phyloP scores from a whole-genome alignment of 2,113 vertebrate genomes.

The Cettia cetti region DNA sequence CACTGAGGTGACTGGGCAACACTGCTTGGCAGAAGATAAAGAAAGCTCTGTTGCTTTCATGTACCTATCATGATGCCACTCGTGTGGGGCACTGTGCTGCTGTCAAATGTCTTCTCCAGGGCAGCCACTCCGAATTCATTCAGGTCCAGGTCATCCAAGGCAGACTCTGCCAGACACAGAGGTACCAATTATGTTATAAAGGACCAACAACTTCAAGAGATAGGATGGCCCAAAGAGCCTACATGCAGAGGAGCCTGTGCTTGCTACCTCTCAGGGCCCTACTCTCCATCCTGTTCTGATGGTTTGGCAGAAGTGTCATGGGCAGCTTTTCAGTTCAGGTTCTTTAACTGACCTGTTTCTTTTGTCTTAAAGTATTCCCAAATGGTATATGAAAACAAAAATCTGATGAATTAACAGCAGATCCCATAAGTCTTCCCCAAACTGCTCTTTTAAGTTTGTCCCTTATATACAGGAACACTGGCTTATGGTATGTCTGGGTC shows the following conservation, averaged over 20 bases:
- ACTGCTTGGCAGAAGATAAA: conserved; percentile 75
- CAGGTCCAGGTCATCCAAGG: conserved; percentile 93
- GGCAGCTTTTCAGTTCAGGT: conserved; percentile 31
- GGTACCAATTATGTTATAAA: conserved; percentile 67
- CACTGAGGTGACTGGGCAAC: conserved; percentile 67
- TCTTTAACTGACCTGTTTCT: neutral
- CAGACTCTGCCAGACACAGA: conserved; percentile 85
- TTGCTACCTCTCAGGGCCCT: conserved; percentile 39
- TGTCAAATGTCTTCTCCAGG: conserved; percentile 92
- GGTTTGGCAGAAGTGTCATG: conserved; percentile 35
- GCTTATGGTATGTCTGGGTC: neutral
- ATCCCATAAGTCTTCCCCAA: conserved; percentile 34
- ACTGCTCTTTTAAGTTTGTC: neutral
- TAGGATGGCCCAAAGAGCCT: conserved; percentile 70
- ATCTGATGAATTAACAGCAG: neutral
- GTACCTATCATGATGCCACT: conserved; percentile 89
- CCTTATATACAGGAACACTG: neutral
- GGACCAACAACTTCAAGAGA: conserved; percentile 74
- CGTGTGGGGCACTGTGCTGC: conserved; percentile 80
- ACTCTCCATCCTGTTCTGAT: neutral
- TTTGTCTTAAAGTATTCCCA: neutral
- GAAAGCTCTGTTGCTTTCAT: conserved; percentile 74
- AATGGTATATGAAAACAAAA: neutral
- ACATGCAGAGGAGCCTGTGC: conserved; percentile 66
- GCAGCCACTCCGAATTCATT: conserved; percentile 95